Evolutionary conservation across 53 echinoderm and acorn worm genomes (phyloP), one percentile per base, ranked within the genome.

Genomic region (Apostichopus leukothele): DNA sequence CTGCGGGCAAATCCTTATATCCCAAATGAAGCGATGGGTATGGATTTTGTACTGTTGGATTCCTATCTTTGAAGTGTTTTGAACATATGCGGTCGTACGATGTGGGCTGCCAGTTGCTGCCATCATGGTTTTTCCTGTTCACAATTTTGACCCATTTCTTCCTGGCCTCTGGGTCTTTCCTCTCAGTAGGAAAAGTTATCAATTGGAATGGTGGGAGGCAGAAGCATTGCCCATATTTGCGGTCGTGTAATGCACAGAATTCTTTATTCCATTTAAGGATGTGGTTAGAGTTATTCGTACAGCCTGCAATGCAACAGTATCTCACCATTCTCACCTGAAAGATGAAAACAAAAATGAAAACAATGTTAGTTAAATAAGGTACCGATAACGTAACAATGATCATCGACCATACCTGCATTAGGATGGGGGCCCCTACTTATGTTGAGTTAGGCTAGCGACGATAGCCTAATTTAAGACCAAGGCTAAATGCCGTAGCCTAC

Each of bases 121-220:
- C 90, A 1, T 9, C 75, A 55, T 75, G n/a, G 5, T 52, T 84
- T 23, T 91, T 78, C 50, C 88, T 74, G 50, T 88, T 90, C 5
- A 93, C 89, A 10, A 91, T 54, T 39, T 22, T 57, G 4, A 25
- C 78, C 93, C 93, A 93, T 50, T 84, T n/a, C 20, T 57, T 84
- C 5, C 91, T 75, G 9, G 14, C 51, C 51, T 91, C 91, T 87
- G 91, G 87, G 52, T 89, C 86, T 86, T 79, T 93, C 5, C 50
- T 74, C 23, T 89, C 91, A 18, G 86, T 57, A 6, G 93, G 93
- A 71, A 93, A 93, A 3, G 93, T 78, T 83, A 52, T 23, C 83
- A 89, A 7, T 68, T 52, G 86, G 60, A 93, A 93, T 27, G 93
- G 91, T n/a, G 93, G 93, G 20, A 61, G 71, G 52, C 89, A 83